These are phyloP conservation scores for Myodes glareolus DNA, from an alignment of 2,113 vertebrate species.

Conservation along the genomic window DNA sequence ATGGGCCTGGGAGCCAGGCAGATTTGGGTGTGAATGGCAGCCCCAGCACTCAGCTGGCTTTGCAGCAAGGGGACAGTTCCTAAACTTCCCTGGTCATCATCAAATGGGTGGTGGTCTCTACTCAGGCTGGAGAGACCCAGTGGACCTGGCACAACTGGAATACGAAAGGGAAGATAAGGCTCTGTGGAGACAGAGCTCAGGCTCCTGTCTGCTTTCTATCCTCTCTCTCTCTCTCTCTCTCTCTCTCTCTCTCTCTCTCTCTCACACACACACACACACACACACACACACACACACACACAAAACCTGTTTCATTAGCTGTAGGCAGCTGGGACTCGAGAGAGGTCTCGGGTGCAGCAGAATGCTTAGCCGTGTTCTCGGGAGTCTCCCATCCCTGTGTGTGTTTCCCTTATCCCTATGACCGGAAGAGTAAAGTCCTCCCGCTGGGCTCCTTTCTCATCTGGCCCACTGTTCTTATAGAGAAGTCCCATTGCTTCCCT, in stretches of 20 bases:
- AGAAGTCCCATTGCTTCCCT: neutral
- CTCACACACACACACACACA: neutral
- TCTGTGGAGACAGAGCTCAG: neutral
- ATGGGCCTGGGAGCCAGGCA: neutral
- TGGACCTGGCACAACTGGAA: neutral
- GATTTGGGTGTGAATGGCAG: conserved; percentile 7
- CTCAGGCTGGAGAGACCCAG: neutral
- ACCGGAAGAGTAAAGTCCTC: neutral
- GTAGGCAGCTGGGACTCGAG: conserved; percentile 3
- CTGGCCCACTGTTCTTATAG: neutral
- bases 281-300: neutral
- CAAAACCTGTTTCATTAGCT: neutral
- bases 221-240: no score
- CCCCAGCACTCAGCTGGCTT: neutral
- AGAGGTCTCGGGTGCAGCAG: neutral
- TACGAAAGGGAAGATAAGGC: neutral
- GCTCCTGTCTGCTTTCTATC: neutral
- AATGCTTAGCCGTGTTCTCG: neutral
- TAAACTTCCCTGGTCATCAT: neutral
- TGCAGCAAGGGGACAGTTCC: neutral
- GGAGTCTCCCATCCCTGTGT: neutral
- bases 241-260: no score
- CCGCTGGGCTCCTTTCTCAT: neutral
- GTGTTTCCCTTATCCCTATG: neutral
- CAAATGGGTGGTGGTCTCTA: neutral